These are phyloP conservation scores for Drosophila nigricruria DNA, from an alignment of 2,888 invertebrate species.

Conservation along the genomic window DNA sequence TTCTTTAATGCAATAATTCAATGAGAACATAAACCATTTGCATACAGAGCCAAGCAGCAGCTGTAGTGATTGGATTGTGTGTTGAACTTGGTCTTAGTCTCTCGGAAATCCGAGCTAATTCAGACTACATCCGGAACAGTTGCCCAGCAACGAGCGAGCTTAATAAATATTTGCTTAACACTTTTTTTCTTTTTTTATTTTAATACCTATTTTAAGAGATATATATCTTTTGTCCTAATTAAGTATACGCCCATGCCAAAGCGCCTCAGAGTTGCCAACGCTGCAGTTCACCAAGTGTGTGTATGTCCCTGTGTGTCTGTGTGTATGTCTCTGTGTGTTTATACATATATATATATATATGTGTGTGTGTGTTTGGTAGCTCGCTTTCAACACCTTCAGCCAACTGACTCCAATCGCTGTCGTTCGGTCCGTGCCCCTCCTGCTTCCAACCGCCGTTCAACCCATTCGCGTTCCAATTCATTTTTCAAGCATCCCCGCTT, in stretches of 20 bases:
- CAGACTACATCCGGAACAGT: too few relatives aligned
- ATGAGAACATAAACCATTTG: constrained; percentile 13
- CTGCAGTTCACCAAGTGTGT: constrained; percentile 24
- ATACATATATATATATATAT: not conserved
- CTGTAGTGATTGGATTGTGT: too few relatives aligned
- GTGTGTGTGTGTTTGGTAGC: constrained; percentile 1
- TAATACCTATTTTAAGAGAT: not conserved
- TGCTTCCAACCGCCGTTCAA: constrained; percentile 19
- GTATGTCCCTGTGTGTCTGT: not conserved
- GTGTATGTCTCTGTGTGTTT: not conserved
- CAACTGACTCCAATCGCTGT: constrained; percentile 10
- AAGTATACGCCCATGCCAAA: constrained; percentile 3
- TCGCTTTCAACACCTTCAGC: constrained; percentile 48
- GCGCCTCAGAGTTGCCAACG: constrained; percentile 18
- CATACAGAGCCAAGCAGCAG: not conserved
- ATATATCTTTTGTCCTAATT: constrained; percentile 25
- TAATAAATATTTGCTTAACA: not conserved
- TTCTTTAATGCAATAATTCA: constrained; percentile 19
- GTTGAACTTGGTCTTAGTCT: not conserved
- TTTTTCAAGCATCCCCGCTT: constrained; percentile 52
- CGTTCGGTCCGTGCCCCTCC: not conserved
- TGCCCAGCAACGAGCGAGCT: not conserved
- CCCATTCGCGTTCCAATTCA: constrained; percentile 70
- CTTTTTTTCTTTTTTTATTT: not conserved
- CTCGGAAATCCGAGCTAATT: not conserved